These are phyloP conservation scores for Phragmatobia fuliginosa DNA, from an alignment of 2,888 invertebrate genomes.

Conservation along the genomic window DNA sequence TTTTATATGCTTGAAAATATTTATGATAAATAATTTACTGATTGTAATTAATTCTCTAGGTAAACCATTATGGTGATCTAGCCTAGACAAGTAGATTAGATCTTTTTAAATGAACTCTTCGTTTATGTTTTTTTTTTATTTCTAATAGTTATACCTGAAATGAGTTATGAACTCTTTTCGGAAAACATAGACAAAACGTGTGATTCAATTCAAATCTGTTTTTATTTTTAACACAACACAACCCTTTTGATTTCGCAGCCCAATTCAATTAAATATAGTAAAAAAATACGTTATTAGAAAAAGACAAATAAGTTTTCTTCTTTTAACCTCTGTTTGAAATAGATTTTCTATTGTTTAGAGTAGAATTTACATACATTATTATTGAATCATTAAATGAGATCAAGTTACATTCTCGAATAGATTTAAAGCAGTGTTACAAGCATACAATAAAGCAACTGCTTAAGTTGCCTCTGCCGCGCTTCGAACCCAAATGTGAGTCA, in stretches of 20 bases:
- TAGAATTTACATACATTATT: neutral
- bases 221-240: no score
- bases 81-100: neutral
- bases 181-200: neutral
- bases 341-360: neutral
- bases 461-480: conserved; percentile 10
- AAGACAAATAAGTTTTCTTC: neutral
- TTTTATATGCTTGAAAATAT: conserved; percentile 1
- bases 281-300: no score
- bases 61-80: neutral
- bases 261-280: no score
- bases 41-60: neutral
- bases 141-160: neutral
- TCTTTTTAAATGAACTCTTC: neutral
- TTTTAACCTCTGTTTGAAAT: neutral
- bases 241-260: no score
- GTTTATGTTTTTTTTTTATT: neutral
- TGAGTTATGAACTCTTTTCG: neutral
- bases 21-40: neutral
- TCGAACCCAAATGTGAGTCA: conserved; percentile 31
- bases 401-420: neutral
- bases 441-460: neutral
- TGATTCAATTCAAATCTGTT: neutral
- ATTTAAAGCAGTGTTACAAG: neutral
- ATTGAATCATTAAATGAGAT: neutral